Percentiles rank a stretch among this genome's conserved stretches.
Evolutionary conservation across 2,888 invertebrate genomes (phyloP).

Genomic region (Kryphioiulus occultus): DNA sequence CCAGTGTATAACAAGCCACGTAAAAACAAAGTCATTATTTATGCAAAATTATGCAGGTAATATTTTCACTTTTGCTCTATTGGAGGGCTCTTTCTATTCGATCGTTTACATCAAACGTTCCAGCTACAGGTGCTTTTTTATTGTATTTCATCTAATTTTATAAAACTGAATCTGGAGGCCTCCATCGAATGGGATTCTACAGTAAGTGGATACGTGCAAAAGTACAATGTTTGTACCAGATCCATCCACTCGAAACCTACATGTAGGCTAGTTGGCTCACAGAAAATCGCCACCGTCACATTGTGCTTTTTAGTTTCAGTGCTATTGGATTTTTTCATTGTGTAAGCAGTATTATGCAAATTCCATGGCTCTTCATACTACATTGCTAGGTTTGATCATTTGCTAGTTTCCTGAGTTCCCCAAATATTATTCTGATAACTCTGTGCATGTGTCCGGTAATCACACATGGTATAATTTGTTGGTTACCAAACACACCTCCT

Average conservation of each 20-base stretch:
- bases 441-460: no score
- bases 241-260: neutral
- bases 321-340: neutral
- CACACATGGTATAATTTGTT: no score
- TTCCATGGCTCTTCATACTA: no score
- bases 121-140: neutral
- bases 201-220: neutral
- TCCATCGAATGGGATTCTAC: neutral
- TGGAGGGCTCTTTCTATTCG: neutral
- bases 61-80: neutral
- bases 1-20: neutral
- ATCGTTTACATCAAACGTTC: neutral
- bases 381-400: no score
- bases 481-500: no score
- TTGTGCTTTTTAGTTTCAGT: neutral
- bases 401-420: no score
- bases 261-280: neutral
- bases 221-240: neutral
- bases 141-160: neutral
- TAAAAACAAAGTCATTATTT: neutral
- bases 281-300: neutral
- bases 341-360: constrained; percentile 9
- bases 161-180: neutral
- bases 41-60: constrained; percentile 32
- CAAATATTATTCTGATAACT: neutral